Base-by-base conservation (phyloP, 2,113 vertebrate genomes). In the Guaruba guarouba region DNA sequence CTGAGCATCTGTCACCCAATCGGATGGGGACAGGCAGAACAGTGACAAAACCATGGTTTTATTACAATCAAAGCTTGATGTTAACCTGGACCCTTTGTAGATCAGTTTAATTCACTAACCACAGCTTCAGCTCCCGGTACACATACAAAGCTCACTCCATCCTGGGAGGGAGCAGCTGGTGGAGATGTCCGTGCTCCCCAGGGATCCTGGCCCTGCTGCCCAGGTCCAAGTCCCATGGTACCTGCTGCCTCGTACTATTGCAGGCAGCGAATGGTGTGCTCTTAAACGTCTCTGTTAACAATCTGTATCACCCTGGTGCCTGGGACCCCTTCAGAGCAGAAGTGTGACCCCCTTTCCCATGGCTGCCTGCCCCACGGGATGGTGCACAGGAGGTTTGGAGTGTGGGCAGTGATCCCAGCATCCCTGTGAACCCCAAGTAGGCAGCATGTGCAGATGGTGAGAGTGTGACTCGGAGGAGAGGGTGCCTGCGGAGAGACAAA, bases 211-310 rank as follows among this genome's bases (percentile, higher is more conserved):
- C 37, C 57, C 77, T 68, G 29, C 39, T 7, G 16, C 61, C 55
- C 20, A 12, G 54, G 7, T 13, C 52, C 57, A 19, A 27, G 35
- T n/a, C 46, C 54, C 67, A 49, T 29, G 62, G 17, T 14, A 7
- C n/a, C 59, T 2, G 0, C 23, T 57, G 54, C 68, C 0, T 0
- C 2, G 2, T 1, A 2, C 25, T 84, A 33, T 39, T 61, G 5
- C 12, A 25, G 46, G n/a, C 20, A 52, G 48, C 11, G 46, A 75
- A 17, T 1, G 24, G n/a, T 10, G 17, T 24, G 70, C 22, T 66
- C 10, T 52, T 23, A 7, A 1, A 0, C 33, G 33, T 64, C 54
- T 51, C 35, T 35, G 14, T 10, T 85, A 4, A 2, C 46, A 41
- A 11, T 0, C 0, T 28, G 25, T 39, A 46, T 39, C 66, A 44